Evolutionary conservation across 2,888 invertebrate species (phyloP), one percentile per base, ranked within the genome.

Genomic region (Xiphydria camelus): DNA sequence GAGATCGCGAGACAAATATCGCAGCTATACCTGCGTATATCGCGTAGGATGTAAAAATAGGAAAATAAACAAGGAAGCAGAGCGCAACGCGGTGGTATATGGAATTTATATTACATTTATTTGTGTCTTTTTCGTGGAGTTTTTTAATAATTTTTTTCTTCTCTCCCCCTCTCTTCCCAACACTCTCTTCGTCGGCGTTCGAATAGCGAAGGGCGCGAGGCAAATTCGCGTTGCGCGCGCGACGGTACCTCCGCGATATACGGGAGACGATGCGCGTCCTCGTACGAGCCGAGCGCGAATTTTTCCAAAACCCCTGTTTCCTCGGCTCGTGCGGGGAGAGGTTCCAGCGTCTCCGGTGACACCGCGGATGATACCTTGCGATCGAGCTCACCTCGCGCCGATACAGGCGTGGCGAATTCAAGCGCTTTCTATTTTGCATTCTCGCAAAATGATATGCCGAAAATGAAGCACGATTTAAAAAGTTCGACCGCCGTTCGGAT

Each of bases 31-130:
- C n/a, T n/a, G n/a, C n/a, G n/a, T n/a, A n/a, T n/a, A n/a, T n/a
- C n/a, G n/a, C n/a, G n/a, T n/a, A n/a, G n/a, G n/a, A n/a, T n/a
- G n/a, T n/a, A n/a, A n/a, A n/a, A n/a, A n/a, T n/a, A n/a, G n/a
- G n/a, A n/a, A n/a, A n/a, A 26, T 14, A 7, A 14, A 26, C 4
- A 14, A 26, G 4, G 26, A 26, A 26, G 26, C 26, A 26, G 26
- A 26, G 10, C 14, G 4, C 10, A 26, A 2, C 10, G 4, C 10
- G 2, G 10, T 2, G 10, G 7, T 26, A 10, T 63, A 66, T 69
- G 67, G 69, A 74, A 74, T 74, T 73, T 74, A 73, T 71, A 74
- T 72, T 74, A 74, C 69, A 71, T 74, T 74, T 74, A 68, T 72
- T 73, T 66, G 59, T 70, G 63, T 67, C 59, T 66, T 68, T 70